A percentile compares a stretch with the other conserved stretches of the same genome.
Conservation (phyloP, 2,888 invertebrate species). For the Lepidonotus clava region DNA sequence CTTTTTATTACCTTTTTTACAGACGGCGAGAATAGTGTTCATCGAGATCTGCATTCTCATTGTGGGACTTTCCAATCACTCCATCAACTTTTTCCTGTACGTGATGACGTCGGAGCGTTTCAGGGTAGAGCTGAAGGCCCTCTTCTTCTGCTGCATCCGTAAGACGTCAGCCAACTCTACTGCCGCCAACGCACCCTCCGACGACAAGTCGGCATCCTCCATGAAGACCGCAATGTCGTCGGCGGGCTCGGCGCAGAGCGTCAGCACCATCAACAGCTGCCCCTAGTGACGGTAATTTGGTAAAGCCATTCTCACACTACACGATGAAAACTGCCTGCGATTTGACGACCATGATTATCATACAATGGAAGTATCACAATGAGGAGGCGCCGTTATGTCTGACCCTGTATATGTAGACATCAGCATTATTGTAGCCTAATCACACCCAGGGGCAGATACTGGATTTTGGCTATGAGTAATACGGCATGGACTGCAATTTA, state of each 20-base stretch:
- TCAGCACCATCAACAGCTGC: conserved; percentile 19
- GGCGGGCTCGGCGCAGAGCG: not conserved
- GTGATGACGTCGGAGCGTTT: conserved; percentile 59
- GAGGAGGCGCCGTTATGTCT: no score
- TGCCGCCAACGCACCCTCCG: not conserved
- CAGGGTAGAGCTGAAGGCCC: conserved; percentile 50
- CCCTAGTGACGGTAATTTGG: no score
- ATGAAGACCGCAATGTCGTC: not conserved
- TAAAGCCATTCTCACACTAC: no score
- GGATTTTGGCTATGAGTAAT: no score
- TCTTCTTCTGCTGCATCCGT: not conserved
- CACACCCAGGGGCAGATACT: no score
- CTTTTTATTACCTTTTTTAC: not conserved
- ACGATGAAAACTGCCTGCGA: no score
- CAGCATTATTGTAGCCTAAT: no score
- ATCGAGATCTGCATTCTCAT: conserved; percentile 57
- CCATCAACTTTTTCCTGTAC: conserved; percentile 63
- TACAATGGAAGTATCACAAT: no score
- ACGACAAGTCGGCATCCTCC: not conserved
- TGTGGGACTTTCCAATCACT: conserved; percentile 57
- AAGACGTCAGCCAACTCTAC: not conserved
- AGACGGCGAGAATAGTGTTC: conserved; percentile 38
- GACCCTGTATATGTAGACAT: no score
- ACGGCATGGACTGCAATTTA: no score
- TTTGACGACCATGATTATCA: no score